phyloP scores from a whole-genome alignment of 1,140 invertebrate species.

The Triops longicaudatus region DNA sequence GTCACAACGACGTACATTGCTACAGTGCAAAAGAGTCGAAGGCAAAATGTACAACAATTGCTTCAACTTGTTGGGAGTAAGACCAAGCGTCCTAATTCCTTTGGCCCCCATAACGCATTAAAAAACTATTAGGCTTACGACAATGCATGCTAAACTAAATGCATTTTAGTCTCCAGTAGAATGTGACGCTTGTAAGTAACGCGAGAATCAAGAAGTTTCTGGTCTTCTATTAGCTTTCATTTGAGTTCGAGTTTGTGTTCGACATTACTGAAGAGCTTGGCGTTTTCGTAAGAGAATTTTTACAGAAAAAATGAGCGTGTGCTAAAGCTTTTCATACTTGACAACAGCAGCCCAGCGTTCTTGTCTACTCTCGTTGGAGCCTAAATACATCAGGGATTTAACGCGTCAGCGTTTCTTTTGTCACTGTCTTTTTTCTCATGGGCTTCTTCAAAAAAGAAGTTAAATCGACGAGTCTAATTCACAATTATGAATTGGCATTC shows the following conservation, averaged over 20 bases:
- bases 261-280: too few species aligned
- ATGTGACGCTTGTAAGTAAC: background rate
- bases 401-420: conserved; percentile 11
- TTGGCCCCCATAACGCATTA: background rate
- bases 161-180: background rate
- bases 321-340: background rate
- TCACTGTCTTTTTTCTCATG: background rate
- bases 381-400: conserved; percentile 12
- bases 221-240: background rate
- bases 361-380: background rate
- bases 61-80: background rate
- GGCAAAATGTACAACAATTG: background rate
- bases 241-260: too few species aligned
- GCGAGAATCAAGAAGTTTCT: background rate
- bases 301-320: background rate
- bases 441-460: background rate
- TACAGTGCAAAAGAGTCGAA: too few species aligned
- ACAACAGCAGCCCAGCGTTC: background rate
- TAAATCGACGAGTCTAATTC: background rate
- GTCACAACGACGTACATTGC: too few species aligned
- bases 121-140: background rate
- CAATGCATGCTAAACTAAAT: background rate
- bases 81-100: background rate
- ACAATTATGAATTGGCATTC: background rate
- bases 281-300: background rate